A percentile compares a stretch with the other conserved stretches of the same genome.
Evolutionary conservation across 2,888 invertebrate genomes (phyloP).

Genomic region (Meteorus cinctellus): DNA sequence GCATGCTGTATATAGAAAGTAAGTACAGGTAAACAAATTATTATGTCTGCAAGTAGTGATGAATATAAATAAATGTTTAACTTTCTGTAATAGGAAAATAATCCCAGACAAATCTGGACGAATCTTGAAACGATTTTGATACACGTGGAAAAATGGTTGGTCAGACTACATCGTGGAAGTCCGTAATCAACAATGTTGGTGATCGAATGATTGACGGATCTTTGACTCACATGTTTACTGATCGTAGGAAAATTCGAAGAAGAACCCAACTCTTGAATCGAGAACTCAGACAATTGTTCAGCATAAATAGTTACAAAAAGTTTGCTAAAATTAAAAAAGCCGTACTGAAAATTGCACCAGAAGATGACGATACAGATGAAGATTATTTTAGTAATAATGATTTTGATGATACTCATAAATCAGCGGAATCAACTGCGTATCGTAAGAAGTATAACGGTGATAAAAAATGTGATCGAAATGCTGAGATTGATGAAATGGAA

Average conservation of each 20-base stretch:
- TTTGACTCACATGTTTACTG: constrained; percentile 46
- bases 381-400: background rate
- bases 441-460: background rate
- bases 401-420: background rate
- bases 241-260: constrained; percentile 42
- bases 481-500: background rate
- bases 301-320: constrained; percentile 46
- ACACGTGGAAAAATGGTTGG: too few species aligned
- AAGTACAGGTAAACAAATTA: too few species aligned
- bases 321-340: constrained; percentile 52
- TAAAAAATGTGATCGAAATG: background rate
- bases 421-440: background rate
- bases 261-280: constrained; percentile 53
- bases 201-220: constrained; percentile 42
- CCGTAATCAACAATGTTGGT: too few species aligned
- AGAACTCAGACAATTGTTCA: constrained; percentile 40
- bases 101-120: too few species aligned
- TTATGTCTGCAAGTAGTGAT: too few species aligned
- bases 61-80: too few species aligned
- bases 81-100: too few species aligned
- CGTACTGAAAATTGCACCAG: constrained; percentile 46
- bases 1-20: too few species aligned
- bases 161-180: too few species aligned
- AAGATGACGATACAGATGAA: constrained; percentile 48
- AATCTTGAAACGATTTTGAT: too few species aligned